Evolutionary conservation across 2,113 vertebrate genomes (phyloP).

Genomic region (Misgurnus mizolepis): DNA sequence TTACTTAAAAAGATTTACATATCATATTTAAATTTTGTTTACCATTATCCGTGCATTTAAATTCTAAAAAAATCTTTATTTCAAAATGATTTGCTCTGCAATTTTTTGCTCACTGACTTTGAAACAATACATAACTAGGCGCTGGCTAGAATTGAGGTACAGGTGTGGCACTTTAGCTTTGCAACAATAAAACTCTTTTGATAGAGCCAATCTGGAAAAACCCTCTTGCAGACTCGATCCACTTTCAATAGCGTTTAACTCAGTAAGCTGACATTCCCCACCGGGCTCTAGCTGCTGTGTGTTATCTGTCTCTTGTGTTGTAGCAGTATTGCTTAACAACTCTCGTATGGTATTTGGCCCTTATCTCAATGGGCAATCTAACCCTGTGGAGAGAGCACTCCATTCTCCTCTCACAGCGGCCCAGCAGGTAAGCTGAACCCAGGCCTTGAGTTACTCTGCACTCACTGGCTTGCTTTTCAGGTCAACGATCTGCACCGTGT

Average conservation of each 20-base stretch:
- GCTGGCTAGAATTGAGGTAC: slow-evolving; percentile 3
- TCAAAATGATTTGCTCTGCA: neutral
- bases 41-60: neutral
- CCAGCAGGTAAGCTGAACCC: slow-evolving; percentile 59
- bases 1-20: neutral
- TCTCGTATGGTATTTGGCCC: slow-evolving; percentile 49
- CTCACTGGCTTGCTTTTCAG: slow-evolving; percentile 53
- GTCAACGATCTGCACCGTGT: slow-evolving; percentile 53
- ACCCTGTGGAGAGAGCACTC: slow-evolving; percentile 51
- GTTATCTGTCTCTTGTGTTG: slow-evolving; percentile 53
- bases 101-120: slow-evolving; percentile 1
- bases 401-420: slow-evolving; percentile 41
- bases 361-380: slow-evolving; percentile 56
- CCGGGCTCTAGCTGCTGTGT: slow-evolving; percentile 19
- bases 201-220: slow-evolving; percentile 19
- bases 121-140: slow-evolving; percentile 12
- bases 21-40: neutral
- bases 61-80: neutral
- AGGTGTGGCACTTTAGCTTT: slow-evolving; percentile 11
- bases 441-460: slow-evolving; percentile 57
- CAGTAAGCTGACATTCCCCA: slow-evolving; percentile 39
- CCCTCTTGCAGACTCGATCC: slow-evolving; percentile 4
- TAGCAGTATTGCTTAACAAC: slow-evolving; percentile 57
- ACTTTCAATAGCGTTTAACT: slow-evolving; percentile 30
- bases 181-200: slow-evolving; percentile 20